Evolutionary conservation across 2,888 invertebrate genomes (phyloP), one percentile per base, ranked within the genome.

Genomic region (Acrobasis consociella): DNA sequence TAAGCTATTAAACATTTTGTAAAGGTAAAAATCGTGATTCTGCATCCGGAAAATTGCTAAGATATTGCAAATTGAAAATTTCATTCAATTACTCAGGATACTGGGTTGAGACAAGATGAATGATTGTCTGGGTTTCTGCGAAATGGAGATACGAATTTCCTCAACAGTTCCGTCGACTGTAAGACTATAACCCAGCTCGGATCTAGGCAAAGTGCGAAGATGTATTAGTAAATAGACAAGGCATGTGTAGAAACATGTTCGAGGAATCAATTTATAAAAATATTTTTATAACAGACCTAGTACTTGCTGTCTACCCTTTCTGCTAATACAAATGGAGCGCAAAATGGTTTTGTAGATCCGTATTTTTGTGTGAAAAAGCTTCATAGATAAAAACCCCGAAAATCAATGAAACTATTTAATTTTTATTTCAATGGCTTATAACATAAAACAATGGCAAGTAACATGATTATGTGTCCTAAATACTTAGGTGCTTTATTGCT

Each of bases 101-200:
- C 42, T 42, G 11, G 17, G 42, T 17, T 42, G 42, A 56, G 56
- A 42, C 56, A 56, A 56, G 56, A 56, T 42, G 56, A 56, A 56
- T 46, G 56, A 56, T 56, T 46, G 42, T 22, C 42, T 56, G 56
- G 13, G 22, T 22, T 56, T 13, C 56, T 56, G 56, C 56, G 42
- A 17, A 42, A 17, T 16, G 46, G 42, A 56, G 56, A 56, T 56
- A 56, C 56, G 56, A 56, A 56, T 56, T 56, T 56, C 55, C 55
- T 38, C 56, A 39, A 56, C 56, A 46, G 42, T 17, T 56, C 22
- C 56, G 17, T 42, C 42, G 42, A 56, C 42, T 42, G 22, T 56
- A 56, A 56, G 56, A 56, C 56, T 56, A 61, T 22, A 56, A 56
- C 52, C 50, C 37, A 17, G 49, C 59, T 53, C 9, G 55, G 38